phyloP scores from a whole-genome alignment of 2,888 invertebrate genomes.

The Magallana nippona region DNA sequence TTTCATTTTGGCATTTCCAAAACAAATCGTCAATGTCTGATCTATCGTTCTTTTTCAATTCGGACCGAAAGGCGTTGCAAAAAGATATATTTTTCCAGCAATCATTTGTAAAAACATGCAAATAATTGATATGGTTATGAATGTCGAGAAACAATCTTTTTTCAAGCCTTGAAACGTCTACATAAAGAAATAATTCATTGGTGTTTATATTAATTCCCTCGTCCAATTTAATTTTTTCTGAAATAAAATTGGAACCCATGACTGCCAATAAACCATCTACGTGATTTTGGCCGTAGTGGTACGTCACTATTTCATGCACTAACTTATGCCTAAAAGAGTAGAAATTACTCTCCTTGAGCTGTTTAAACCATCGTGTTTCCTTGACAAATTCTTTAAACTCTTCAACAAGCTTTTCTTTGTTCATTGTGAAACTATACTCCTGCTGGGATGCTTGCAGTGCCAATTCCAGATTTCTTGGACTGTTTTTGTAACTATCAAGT shows the following conservation, averaged over 20 bases:
- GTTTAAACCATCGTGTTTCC: neutral
- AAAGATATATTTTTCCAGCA: neutral
- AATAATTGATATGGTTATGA: neutral
- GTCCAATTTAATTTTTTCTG: neutral
- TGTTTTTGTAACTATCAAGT: neutral
- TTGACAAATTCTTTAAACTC: neutral
- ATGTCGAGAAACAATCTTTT: neutral
- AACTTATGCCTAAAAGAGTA: neutral
- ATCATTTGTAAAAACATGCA: neutral
- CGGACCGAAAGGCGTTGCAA: neutral
- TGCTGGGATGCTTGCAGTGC: neutral
- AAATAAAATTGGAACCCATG: neutral
- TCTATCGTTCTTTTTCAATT: neutral
- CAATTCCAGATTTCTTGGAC: neutral
- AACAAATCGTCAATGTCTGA: neutral
- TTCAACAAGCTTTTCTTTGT: neutral
- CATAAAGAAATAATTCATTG: neutral
- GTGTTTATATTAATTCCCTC: neutral
- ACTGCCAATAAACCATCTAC: neutral
- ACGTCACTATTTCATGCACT: neutral
- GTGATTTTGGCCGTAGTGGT: neutral
- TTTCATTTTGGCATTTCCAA: too few species aligned
- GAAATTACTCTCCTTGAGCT: neutral
- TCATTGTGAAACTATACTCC: neutral
- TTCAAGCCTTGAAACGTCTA: neutral